Percentiles rank a stretch among this genome's conserved stretches.
These are phyloP conservation scores for Cordilura impudica DNA, from an alignment of 2,888 invertebrate species.

Conservation along the genomic window DNA sequence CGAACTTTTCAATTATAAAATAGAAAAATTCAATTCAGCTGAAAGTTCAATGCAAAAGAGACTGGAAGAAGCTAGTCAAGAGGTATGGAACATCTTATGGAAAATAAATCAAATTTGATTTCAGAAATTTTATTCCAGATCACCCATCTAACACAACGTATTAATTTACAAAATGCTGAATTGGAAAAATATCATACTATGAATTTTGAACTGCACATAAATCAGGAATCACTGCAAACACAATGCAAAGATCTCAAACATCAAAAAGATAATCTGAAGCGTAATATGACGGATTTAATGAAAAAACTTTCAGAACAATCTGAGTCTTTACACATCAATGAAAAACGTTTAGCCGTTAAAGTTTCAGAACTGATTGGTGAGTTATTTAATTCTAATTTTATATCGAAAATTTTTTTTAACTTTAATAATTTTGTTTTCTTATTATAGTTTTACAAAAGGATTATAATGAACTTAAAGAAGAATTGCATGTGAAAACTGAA, in stretches of 20 bases:
- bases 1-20: conserved; percentile 76
- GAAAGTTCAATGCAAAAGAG: conserved; percentile 70
- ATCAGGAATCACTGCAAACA: conserved; percentile 73
- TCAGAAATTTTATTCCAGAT: conserved; percentile 69
- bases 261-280: conserved; percentile 73
- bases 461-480: conserved; percentile 68
- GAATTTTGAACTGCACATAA: conserved; percentile 76
- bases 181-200: conserved; percentile 73
- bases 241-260: conserved; percentile 74
- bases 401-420: background rate
- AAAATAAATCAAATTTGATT: background rate
- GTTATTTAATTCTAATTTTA: background rate
- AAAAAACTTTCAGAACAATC: conserved; percentile 73
- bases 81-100: too few species aligned
- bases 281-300: conserved; percentile 71
- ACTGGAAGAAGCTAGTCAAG: conserved; percentile 72
- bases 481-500: conserved; percentile 68
- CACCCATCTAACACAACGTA: conserved; percentile 71
- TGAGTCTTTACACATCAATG: conserved; percentile 71
- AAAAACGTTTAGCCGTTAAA: conserved; percentile 72
- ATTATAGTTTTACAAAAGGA: conserved; percentile 70
- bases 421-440: conserved; percentile 7
- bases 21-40: conserved; percentile 70
- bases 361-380: conserved; percentile 72
- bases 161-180: conserved; percentile 74